Evolutionary conservation across 2,888 invertebrate species (phyloP).

Genomic region (Euplagia quadripunctaria): DNA sequence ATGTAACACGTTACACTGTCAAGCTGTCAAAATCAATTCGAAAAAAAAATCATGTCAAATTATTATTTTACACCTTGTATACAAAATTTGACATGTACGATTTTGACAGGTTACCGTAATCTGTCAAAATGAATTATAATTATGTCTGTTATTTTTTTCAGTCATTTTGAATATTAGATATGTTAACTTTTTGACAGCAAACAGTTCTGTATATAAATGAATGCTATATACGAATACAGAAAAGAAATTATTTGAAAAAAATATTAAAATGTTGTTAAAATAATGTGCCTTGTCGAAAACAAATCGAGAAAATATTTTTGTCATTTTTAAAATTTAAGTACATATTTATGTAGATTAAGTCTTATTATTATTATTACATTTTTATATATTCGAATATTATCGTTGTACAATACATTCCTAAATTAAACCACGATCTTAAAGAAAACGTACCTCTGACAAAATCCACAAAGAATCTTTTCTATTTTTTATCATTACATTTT

Average conservation of each 20-base stretch:
- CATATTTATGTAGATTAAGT: conserved; percentile 50
- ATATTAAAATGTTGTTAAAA: conserved; percentile 48
- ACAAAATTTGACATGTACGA: conserved; percentile 4
- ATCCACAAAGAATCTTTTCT: neutral
- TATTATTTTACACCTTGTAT: conserved; percentile 10
- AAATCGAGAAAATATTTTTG: conserved; percentile 38
- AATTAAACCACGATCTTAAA: conserved; percentile 33
- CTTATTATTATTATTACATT: conserved; percentile 23
- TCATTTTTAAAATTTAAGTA: conserved; percentile 39
- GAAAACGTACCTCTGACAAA: conserved; percentile 3
- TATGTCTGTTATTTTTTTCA: conserved; percentile 8
- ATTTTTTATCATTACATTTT: no score
- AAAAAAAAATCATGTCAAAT: conserved; percentile 2
- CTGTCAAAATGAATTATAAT: conserved; percentile 20
- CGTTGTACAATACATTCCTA: conserved; percentile 44
- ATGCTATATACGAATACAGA: conserved; percentile 31
- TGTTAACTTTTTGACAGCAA: conserved; percentile 13
- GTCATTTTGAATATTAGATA: neutral
- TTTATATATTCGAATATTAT: conserved; percentile 34
- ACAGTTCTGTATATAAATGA: conserved; percentile 36
- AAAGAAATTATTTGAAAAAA: conserved; percentile 14
- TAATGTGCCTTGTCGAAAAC: conserved; percentile 56
- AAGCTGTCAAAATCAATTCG: conserved; percentile 32
- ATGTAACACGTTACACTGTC: conserved; percentile 67
- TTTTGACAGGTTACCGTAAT: conserved; percentile 28